Percentiles rank a stretch among this genome's conserved stretches.
Evolutionary conservation across 2,797 vertebrate genomes (phyloP).

Genomic region (Hybognathus amarus): DNA sequence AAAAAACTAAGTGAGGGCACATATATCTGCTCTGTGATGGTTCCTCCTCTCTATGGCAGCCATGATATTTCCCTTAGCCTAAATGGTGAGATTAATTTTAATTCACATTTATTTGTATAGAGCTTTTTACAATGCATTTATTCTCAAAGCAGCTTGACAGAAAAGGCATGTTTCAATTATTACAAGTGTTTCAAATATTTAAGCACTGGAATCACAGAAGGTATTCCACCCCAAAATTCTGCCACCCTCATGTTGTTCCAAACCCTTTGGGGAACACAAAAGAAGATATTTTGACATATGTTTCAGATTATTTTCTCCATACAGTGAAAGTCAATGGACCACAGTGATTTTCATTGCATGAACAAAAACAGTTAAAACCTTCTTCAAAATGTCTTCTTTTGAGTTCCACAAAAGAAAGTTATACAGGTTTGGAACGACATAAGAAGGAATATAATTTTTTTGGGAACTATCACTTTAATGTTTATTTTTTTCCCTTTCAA

Average conservation of each 20-base stretch:
- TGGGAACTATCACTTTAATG: not conserved
- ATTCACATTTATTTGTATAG: not conserved
- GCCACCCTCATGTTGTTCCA: not conserved
- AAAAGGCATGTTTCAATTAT: not conserved
- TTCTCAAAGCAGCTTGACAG: not conserved
- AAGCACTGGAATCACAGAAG: not conserved
- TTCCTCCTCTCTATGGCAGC: slow-evolving; percentile 68
- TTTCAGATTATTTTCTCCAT: not conserved
- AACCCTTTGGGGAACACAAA: not conserved
- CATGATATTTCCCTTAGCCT: slow-evolving; percentile 69
- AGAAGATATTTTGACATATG: not conserved
- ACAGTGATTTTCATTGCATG: not conserved
- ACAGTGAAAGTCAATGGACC: not conserved
- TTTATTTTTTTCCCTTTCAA: not conserved
- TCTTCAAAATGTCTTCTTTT: not conserved
- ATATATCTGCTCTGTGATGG: slow-evolving; percentile 71
- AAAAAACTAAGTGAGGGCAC: slow-evolving; percentile 70
- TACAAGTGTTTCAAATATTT: not conserved
- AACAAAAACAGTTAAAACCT: not conserved
- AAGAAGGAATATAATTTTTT: not conserved
- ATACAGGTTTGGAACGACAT: not conserved
- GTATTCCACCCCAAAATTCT: not conserved
- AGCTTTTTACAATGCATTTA: not conserved
- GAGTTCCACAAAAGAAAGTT: not conserved
- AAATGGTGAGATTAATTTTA: slow-evolving; percentile 68